Base-by-base conservation (phyloP, 2,113 vertebrate genomes). In the Camelus bactrianus region DNA sequence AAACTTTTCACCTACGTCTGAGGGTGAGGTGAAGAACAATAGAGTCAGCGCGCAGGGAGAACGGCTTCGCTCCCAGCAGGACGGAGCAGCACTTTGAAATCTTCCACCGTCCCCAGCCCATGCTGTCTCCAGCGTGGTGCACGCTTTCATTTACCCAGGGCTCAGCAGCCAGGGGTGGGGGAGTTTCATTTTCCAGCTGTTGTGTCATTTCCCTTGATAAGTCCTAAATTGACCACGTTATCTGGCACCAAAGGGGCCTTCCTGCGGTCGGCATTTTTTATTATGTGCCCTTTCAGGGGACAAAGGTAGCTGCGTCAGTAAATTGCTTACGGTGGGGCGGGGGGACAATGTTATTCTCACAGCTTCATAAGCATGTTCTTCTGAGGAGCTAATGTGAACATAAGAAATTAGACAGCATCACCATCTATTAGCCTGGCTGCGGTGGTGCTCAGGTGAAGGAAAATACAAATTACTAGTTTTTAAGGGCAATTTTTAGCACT, bases 181-280 rank as follows among this genome's bases (percentile, higher is more conserved):
- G 20, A 97, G 96, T 97, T 97, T 94, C 96, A 93, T 97, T 98
- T 98, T 98, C 98, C 98, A 99, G 98, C 98, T 98, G 98, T 97
- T 98, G 97, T 98, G 98, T 98, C 98, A 98, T 98, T 99, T 99
- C 98, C 98, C 98, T 99, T 98, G 98, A 98, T 98, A 99, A 99
- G 98, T 98, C 98, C 97, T 98, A 98, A 99, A 99, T 99, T 98
- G 98, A 98, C 98, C 8, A 4, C 89, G 97, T 98, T 99, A 98
- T 98, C 97, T 81, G 38, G 96, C 98, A 98, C 98, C 98, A 98
- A 98, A 98, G 98, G 97, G 98, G 98, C 94, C 97, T 98, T 98
- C 97, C 98, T 97, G 95, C 94, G 65, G 97, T 95, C 98, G 97
- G 97, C 92, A 97, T 96, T 97, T 97, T 98, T 98, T 98, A 98